Conservation (phyloP, 1,140 invertebrate genomes). For the Drosophila repleta region DNA sequence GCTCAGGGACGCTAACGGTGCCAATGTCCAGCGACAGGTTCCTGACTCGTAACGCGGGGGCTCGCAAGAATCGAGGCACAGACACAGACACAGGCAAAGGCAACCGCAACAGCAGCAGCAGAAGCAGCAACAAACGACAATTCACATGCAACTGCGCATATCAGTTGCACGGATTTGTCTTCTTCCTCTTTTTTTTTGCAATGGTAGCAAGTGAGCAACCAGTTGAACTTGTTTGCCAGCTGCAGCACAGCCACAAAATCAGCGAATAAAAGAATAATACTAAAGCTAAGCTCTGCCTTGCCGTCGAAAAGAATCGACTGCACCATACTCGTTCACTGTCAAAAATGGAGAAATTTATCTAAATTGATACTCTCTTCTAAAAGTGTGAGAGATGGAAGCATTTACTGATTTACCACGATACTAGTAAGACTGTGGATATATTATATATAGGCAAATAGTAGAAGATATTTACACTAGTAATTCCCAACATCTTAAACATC, state of each 20-base stretch:
- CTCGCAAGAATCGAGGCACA: slow-evolving; percentile 21
- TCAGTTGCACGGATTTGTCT: slow-evolving; percentile 57
- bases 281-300: neutral
- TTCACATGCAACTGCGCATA: slow-evolving; percentile 40
- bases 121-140: slow-evolving; percentile 7
- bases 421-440: no score
- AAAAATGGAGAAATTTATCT: no score
- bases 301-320: no score
- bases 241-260: slow-evolving; percentile 27
- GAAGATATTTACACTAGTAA: no score
- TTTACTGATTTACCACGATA: no score
- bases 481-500: no score
- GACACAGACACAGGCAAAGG: neutral
- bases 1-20: slow-evolving; percentile 59
- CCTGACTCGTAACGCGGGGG: slow-evolving; percentile 51
- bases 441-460: no score
- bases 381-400: no score
- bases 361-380: no score
- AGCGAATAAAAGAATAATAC: slow-evolving; percentile 33
- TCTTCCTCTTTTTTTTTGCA: slow-evolving; percentile 15
- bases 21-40: slow-evolving; percentile 59
- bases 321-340: no score
- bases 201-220: slow-evolving; percentile 62
- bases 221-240: slow-evolving; percentile 72
- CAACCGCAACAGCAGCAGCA: neutral